Percentiles rank a stretch among this genome's conserved stretches.
These are phyloP conservation scores for Tipula confusa DNA, from an alignment of 2,888 invertebrate genomes.

Conservation along the genomic window DNA sequence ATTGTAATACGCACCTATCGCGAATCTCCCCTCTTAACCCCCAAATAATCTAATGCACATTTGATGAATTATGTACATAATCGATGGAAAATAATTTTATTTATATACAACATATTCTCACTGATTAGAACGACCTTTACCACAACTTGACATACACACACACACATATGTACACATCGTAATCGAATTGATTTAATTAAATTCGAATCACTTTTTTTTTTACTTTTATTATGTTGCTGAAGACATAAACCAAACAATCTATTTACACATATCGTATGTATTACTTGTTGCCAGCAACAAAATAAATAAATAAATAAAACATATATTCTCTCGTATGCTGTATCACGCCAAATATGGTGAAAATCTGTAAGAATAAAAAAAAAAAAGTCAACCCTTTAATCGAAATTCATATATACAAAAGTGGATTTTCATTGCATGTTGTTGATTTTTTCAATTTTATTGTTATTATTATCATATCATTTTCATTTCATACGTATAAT, in stretches of 20 bases:
- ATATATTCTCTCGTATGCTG: background rate
- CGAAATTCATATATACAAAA: background rate
- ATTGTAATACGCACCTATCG: too few relatives aligned
- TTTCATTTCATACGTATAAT: background rate
- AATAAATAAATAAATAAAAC: background rate
- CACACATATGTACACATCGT: background rate
- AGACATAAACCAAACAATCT: background rate
- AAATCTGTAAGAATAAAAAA: background rate
- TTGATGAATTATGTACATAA: too few relatives aligned
- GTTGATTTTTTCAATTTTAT: background rate
- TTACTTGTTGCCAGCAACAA: background rate
- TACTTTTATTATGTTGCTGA: too few relatives aligned
- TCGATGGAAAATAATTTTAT: background rate
- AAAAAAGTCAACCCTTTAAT: background rate
- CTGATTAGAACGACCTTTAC: background rate
- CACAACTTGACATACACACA: background rate
- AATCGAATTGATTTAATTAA: background rate
- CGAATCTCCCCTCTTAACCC: too few relatives aligned
- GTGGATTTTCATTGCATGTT: background rate
- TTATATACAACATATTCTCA: background rate
- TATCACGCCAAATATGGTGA: background rate
- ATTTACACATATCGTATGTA: background rate
- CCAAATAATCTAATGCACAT: too few relatives aligned
- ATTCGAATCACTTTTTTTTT: background rate
- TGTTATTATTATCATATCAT: background rate